Percentiles rank a stretch among this genome's conserved stretches.
Evolutionary conservation across 2,113 vertebrate species (phyloP).

Genomic region (Macrotis lagotis): DNA sequence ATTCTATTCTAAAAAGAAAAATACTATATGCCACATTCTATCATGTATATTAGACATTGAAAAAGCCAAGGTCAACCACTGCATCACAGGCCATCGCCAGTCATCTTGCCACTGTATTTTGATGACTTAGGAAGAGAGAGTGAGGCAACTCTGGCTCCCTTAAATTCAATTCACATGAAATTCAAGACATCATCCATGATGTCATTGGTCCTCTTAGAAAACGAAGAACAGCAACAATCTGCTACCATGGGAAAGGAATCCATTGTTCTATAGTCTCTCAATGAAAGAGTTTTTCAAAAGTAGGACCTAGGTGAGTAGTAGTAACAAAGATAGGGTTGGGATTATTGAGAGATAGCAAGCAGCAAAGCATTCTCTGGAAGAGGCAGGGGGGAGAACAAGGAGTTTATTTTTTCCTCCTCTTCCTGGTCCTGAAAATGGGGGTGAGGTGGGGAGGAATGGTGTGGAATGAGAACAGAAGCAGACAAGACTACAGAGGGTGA

Average conservation of each 20-base stretch:
- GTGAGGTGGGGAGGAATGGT: background rate
- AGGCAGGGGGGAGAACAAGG: background rate
- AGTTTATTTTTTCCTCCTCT: background rate
- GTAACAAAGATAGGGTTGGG: background rate
- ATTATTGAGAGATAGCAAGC: background rate
- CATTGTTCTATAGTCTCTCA: background rate
- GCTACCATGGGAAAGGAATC: background rate
- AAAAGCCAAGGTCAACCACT: no score
- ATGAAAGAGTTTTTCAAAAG: background rate
- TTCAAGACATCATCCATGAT: no score
- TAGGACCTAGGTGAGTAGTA: background rate
- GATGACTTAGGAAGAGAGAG: no score
- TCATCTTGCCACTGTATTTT: no score
- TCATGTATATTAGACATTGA: background rate
- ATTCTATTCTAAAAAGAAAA: background rate
- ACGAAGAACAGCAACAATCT: background rate
- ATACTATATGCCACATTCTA: background rate
- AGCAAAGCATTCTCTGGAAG: background rate
- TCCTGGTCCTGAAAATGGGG: background rate
- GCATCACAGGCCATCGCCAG: no score
- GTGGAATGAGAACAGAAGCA: background rate
- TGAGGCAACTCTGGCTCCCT: no score
- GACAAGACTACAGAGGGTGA: background rate
- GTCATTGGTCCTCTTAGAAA: no score
- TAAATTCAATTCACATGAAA: no score